A percentile compares a stretch with the other conserved stretches of the same genome.
phyloP scores from a whole-genome alignment of 2,888 invertebrate genomes.

The Cryptosula pallasiana region DNA sequence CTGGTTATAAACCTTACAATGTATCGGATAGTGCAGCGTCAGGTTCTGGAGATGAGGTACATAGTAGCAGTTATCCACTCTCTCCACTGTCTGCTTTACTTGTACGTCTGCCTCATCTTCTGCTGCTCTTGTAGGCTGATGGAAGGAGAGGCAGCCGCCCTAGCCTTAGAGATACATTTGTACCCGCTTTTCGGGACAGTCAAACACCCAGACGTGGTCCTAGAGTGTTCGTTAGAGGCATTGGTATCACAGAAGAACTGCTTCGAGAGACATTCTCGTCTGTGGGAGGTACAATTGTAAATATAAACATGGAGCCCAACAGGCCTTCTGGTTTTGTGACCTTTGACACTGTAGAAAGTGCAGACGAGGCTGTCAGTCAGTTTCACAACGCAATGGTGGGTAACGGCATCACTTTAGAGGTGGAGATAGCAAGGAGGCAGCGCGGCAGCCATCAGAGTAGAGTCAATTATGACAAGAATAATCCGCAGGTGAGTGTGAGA shows the following conservation, averaged over 20 bases:
- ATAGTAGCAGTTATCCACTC: not conserved
- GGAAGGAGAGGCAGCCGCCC: not conserved
- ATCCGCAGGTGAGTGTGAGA: not conserved
- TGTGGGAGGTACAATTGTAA: conserved; percentile 3
- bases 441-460: conserved; percentile 6
- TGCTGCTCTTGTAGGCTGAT: not conserved
- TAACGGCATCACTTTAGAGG: not conserved
- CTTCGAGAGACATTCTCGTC: conserved; percentile 11
- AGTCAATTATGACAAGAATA: conserved; percentile 17
- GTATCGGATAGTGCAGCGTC: conserved; percentile 5
- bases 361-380: conserved; percentile 15
- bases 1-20: conserved; percentile 23
- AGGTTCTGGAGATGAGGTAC: not conserved
- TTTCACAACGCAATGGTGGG: not conserved
- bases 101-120: too few relatives aligned
- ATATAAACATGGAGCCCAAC: conserved; percentile 18
- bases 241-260: not conserved
- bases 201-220: conserved; percentile 9
- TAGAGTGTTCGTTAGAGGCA: conserved; percentile 7
- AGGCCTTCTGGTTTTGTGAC: not conserved
- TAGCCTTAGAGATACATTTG: conserved; percentile 16
- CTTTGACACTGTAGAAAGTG: conserved; percentile 20
- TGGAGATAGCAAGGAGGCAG: conserved; percentile 17
- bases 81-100: not conserved
- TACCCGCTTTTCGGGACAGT: not conserved